Base-by-base conservation (phyloP, 2,888 invertebrate genomes). In the Megastigmus dorsalis region DNA sequence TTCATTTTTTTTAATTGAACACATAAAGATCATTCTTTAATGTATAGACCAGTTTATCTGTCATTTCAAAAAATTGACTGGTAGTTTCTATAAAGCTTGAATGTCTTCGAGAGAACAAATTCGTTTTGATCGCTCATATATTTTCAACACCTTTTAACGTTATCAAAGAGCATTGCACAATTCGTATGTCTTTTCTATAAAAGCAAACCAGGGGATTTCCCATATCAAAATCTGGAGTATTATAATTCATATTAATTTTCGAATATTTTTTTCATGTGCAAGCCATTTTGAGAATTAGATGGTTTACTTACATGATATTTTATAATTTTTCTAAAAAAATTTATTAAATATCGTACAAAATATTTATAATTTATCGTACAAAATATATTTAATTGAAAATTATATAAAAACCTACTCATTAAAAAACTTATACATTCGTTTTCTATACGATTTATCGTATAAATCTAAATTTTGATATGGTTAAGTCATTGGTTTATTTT, bases 21-120 rank as follows among this genome's bases (percentile, higher is more conserved):
- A 75, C 75, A 70, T 74, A 54, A 65, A 74, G 41, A 75, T 70
- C 43, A 60, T 66, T 75, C 55, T 63, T 68, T 62, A 28, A 28
- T 52, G 23, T 66, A 67, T 54, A 54, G 45, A 66, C 38, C 7
- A 57, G 23, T 59, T 28, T 18, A 33, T 65, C 10, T 62, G 30
- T 41, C 50, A 41, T 48, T 63, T 48, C 2, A 20, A 62, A n/a
- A 68, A 74, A 69, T 69, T 65, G 45, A 65, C 57, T 50, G 30
- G 43, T 69, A 63, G 68, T 57, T 63, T 41, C 15, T 41, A 41
- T 65, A 65, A 74, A 65, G 63, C 48, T 63, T 55, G 26, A 73
- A 30, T 38, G 38, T 62, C 23, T 26, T 2, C 20, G 1, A 43
- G 13, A 52, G 13, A 13, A 28, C 13, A n/a, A 59, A 45, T 23